Conservation (phyloP, 1,140 invertebrate species). For the Panulirus ornatus region DNA sequence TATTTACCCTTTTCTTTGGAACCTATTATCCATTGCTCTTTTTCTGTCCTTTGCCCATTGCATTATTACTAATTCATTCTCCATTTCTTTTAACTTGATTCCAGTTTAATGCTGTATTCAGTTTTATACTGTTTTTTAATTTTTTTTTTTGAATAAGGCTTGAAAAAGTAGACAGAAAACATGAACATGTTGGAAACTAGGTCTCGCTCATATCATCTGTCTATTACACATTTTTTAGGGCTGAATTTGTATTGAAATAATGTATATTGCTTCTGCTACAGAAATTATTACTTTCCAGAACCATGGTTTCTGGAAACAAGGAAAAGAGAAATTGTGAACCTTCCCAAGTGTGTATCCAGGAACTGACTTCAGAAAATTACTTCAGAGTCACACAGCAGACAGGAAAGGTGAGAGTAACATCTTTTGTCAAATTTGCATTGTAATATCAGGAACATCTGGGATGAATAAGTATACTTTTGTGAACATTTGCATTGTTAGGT, state of each 20-base stretch:
- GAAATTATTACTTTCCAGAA: conserved; percentile 43
- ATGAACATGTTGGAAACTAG: neutral
- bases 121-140: neutral
- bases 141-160: neutral
- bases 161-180: too few relatives aligned
- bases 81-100: neutral
- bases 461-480: too few relatives aligned
- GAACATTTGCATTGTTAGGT: too few relatives aligned
- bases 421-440: neutral
- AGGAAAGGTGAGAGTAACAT: conserved; percentile 40
- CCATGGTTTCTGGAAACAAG: conserved; percentile 22
- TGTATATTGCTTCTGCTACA: neutral
- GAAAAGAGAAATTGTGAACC: conserved; percentile 25
- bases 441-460: too few relatives aligned
- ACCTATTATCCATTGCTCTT: too few relatives aligned
- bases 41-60: neutral
- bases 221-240: too few relatives aligned
- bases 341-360: conserved; percentile 46
- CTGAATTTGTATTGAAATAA: neutral
- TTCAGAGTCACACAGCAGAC: conserved; percentile 47
- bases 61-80: neutral
- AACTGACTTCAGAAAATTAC: conserved; percentile 53
- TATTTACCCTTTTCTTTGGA: neutral
- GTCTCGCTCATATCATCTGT: too few relatives aligned
- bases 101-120: neutral